Evolutionary conservation across 2,113 vertebrate species (phyloP).

Genomic region (Erythrocercus mccallii): DNA sequence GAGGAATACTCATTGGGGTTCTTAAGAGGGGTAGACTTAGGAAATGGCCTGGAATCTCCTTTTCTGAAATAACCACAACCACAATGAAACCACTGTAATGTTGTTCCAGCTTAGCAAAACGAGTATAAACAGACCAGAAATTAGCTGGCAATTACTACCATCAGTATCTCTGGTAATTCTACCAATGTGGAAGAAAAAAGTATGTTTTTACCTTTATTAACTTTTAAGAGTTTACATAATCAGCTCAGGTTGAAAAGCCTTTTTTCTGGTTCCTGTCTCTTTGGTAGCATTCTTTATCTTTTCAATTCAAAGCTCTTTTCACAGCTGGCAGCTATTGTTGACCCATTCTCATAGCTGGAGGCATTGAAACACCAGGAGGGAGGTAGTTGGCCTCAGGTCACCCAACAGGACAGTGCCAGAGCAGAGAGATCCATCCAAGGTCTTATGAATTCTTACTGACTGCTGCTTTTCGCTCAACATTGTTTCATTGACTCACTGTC

Average conservation of each 20-base stretch:
- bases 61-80: background rate
- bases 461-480: background rate
- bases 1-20: background rate
- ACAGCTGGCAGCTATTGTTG: background rate
- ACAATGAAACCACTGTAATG: background rate
- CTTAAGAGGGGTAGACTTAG: background rate
- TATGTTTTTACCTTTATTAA: background rate
- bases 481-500: background rate
- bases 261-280: background rate
- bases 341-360: background rate
- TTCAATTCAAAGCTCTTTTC: background rate
- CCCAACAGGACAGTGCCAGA: background rate
- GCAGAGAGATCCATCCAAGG: background rate
- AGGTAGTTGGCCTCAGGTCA: background rate
- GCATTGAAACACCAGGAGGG: background rate
- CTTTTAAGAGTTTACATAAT: background rate
- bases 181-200: accelerated
- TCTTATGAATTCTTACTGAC: background rate
- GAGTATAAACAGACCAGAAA: background rate
- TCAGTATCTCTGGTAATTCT: background rate
- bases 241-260: background rate
- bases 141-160: background rate
- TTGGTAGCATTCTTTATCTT: background rate
- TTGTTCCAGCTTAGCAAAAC: background rate
- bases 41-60: background rate